These are phyloP conservation scores for Coracias cyanogaster DNA, from an alignment of 2,797 vertebrate species.

Conservation along the genomic window DNA sequence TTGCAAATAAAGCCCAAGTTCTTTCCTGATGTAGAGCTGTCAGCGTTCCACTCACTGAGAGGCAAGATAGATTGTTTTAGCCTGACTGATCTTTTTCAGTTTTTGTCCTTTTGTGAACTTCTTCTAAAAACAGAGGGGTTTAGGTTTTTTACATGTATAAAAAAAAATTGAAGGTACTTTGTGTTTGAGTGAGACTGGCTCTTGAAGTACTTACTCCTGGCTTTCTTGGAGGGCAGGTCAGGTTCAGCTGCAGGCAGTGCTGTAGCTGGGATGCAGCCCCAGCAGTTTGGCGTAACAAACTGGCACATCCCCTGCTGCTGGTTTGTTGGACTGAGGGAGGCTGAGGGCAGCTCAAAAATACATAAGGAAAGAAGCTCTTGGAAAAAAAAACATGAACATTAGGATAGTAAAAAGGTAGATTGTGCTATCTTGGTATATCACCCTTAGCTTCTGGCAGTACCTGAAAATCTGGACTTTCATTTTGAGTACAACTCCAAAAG, in stretches of 20 bases:
- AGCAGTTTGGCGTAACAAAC: accelerated
- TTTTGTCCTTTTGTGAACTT: not conserved
- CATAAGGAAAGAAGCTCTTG: not conserved
- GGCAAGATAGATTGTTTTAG: not conserved
- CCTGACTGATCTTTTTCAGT: not conserved
- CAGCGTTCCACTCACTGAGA: not conserved
- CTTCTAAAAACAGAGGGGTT: not conserved
- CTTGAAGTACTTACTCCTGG: not conserved
- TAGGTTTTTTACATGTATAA: not conserved
- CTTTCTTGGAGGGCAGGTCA: not conserved
- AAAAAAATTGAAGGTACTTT: not conserved
- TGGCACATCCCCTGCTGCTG: not conserved
- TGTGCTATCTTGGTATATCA: not conserved
- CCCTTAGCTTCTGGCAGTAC: not conserved
- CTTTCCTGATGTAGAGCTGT: not conserved
- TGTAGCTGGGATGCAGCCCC: not conserved
- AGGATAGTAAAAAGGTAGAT: not conserved
- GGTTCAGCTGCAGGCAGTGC: not conserved
- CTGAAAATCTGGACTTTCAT: not conserved
- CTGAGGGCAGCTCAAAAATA: not conserved
- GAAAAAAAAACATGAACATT: not conserved
- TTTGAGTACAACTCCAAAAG: not conserved
- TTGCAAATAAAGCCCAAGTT: not conserved
- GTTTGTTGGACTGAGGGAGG: not conserved
- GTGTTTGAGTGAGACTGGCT: not conserved